Base-by-base conservation (phyloP, 2,113 vertebrate species). In the Nannospalax galili region DNA sequence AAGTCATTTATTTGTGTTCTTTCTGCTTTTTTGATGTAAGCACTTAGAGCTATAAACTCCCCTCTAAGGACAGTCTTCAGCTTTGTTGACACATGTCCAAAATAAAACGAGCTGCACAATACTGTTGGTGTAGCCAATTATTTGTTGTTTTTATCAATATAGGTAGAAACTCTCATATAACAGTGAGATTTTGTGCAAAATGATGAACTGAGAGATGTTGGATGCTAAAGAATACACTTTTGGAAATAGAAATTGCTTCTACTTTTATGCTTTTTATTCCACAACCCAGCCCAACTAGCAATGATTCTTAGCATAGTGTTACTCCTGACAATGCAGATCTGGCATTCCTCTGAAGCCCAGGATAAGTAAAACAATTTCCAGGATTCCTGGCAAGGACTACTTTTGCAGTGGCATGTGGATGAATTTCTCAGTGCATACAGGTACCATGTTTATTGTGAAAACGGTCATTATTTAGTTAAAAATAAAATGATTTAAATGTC, bases 141-240 rank as follows among this genome's bases (percentile, higher is more conserved):
- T 92, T 58, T 62, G 58, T 22, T 79, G 65, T 35, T 84, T 14
- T 64, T 48, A 8, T 65, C 26, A 45, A 56, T 62, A 30, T n/a
- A 79, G 19, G 32, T 22, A 10, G 0, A 67, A 67, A 84, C 26
- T n/a, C 45, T 78, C 60, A 69, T 84, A 16, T 80, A 52, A 4
- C 15, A 78, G 12, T 72, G 48, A 93, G 42, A 60, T 85, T 95
- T 92, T 90, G 22, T 81, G 30, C 40, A 77, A 93, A 70, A 64
- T 20, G 77, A 14, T 19, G 42, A 75, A 72, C 28, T 72, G 22
- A 90, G 67, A 75, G 10, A n/a, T n/a, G n/a, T n/a, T n/a, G n/a
- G n/a, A n/a, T n/a, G n/a, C n/a, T n/a, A n/a, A n/a, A n/a, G n/a
- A n/a, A n/a, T n/a, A 58, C 67, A 0, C 37, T 17, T 77, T 74